phyloP scores from a whole-genome alignment of 2,113 vertebrate genomes.

The Patagioenas fasciata region DNA sequence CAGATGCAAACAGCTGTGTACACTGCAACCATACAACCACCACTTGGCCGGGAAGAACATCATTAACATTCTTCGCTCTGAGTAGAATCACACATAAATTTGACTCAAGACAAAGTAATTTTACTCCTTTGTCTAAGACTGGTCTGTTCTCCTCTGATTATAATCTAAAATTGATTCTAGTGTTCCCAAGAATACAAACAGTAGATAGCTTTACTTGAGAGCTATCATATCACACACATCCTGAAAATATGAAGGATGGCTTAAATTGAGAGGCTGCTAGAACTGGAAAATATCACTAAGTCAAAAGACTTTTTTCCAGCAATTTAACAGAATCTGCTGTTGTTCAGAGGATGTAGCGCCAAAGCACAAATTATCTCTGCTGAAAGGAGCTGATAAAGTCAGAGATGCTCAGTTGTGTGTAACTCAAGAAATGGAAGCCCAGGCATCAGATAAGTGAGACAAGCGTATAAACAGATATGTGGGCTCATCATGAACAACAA shows the following conservation, averaged over 20 bases:
- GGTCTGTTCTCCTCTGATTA: neutral
- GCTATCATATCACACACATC: neutral
- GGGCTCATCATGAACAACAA: neutral
- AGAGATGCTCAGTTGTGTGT: neutral
- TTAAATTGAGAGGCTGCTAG: neutral
- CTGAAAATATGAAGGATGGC: neutral
- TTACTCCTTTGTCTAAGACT: neutral
- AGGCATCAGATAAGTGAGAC: neutral
- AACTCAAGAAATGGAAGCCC: neutral
- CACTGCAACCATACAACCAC: neutral
- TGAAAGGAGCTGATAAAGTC: neutral
- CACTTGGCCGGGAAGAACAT: neutral
- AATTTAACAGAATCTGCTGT: neutral
- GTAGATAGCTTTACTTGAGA: neutral
- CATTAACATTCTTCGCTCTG: fast-evolving
- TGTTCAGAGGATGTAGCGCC: neutral
- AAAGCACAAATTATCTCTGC: neutral
- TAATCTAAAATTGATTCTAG: neutral
- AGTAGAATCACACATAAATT: neutral
- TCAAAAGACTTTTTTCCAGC: neutral
- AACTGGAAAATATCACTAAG: neutral
- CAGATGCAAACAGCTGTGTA: neutral
- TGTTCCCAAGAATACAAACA: neutral
- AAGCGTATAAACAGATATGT: neutral
- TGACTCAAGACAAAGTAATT: neutral